These are phyloP conservation scores for Formica aserva DNA, from an alignment of 2,888 invertebrate species.

Conservation along the genomic window DNA sequence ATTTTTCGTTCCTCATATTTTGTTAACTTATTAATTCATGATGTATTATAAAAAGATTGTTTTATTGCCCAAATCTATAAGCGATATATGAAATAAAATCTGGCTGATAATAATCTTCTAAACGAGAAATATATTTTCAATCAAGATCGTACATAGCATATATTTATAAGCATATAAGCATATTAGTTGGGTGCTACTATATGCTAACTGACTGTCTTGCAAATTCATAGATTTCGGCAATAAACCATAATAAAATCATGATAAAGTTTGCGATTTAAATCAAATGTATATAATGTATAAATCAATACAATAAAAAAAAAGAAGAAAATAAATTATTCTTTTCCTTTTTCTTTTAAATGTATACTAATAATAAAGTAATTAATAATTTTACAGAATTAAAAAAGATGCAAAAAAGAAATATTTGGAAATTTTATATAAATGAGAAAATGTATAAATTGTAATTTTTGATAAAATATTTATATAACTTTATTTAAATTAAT, in stretches of 20 bases:
- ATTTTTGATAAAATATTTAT: too few relatives aligned
- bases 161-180: not conserved
- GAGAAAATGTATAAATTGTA: too few relatives aligned
- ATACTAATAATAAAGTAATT: not conserved
- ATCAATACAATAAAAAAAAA: not conserved
- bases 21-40: not conserved
- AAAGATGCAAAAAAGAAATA: too few relatives aligned
- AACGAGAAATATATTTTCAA: not conserved
- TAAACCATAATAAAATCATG: not conserved
- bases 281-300: not conserved
- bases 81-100: not conserved
- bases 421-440: too few relatives aligned
- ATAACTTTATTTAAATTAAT: too few relatives aligned
- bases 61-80: not conserved
- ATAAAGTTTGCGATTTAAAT: slow-evolving; percentile 2
- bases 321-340: not conserved
- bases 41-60: not conserved
- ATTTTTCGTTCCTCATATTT: not conserved
- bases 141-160: not conserved
- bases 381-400: not conserved
- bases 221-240: not conserved
- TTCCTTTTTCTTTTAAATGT: not conserved
- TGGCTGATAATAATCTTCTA: too few relatives aligned
- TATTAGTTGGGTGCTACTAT: not conserved
- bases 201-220: not conserved